Percentiles rank a stretch among this genome's conserved stretches.
phyloP scores from a whole-genome alignment of 2,888 invertebrate species.

The Eristalis tenax region DNA sequence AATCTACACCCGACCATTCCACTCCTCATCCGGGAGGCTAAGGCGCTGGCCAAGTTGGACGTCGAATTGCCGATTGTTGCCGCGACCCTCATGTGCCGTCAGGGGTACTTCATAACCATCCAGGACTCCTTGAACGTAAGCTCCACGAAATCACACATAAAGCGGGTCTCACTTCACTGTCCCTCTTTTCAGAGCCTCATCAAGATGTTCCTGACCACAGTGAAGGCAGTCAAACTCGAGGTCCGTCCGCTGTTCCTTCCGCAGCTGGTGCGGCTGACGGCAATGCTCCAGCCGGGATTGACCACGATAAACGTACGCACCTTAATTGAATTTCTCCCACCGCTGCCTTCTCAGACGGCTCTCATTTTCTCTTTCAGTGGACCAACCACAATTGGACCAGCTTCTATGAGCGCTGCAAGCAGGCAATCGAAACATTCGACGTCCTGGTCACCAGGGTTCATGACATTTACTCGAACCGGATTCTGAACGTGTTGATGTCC shows the following conservation, averaged over 20 bases:
- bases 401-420: constrained; percentile 89
- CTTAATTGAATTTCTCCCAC: neutral
- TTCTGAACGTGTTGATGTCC: constrained; percentile 91
- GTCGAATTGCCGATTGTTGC: constrained; percentile 92
- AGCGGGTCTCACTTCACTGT: neutral
- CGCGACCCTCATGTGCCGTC: constrained; percentile 88
- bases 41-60: constrained; percentile 91
- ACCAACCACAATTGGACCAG: constrained; percentile 91
- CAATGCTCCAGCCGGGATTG: constrained; percentile 91
- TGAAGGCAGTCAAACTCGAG: constrained; percentile 90
- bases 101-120: constrained; percentile 88
- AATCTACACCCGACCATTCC: constrained; percentile 90
- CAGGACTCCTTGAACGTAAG: constrained; percentile 89
- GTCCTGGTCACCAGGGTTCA: constrained; percentile 89
- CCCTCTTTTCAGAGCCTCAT: constrained; percentile 85
- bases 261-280: constrained; percentile 91
- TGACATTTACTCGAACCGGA: constrained; percentile 94
- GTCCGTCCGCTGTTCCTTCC: constrained; percentile 95
- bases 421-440: constrained; percentile 91
- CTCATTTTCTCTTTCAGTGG: constrained; percentile 83
- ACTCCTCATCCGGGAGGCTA: constrained; percentile 90
- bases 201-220: constrained; percentile 88
- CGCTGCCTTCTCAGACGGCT: no score
- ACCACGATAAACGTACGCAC: constrained; percentile 84
- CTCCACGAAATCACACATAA: neutral